Evolutionary conservation across 2,797 vertebrate species (phyloP).

Genomic region (Petrocephalus schoutedeni): DNA sequence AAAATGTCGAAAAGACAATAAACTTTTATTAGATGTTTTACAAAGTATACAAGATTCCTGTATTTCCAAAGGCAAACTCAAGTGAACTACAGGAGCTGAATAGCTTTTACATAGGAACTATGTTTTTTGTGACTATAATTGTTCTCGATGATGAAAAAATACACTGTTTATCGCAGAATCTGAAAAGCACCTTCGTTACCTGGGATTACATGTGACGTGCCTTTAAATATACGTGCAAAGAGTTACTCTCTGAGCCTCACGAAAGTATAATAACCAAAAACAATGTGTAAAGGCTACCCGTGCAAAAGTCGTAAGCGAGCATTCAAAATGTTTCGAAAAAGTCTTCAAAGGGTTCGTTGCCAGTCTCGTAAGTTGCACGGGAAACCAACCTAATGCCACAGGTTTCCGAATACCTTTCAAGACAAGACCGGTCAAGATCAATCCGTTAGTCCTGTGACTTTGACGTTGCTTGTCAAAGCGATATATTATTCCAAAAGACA

Average conservation of each 20-base stretch:
- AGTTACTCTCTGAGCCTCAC: background rate
- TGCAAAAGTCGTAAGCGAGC: background rate
- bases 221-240: background rate
- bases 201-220: background rate
- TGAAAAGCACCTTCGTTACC: background rate
- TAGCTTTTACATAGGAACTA: background rate
- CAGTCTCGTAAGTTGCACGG: background rate
- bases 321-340: background rate
- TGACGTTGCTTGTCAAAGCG: slow-evolving; percentile 6
- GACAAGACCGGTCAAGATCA: slow-evolving; percentile 5
- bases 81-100: background rate
- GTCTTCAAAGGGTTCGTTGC: background rate
- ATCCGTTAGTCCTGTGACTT: background rate
- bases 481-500: background rate
- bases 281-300: background rate
- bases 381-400: background rate
- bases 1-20: background rate
- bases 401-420: background rate
- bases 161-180: background rate
- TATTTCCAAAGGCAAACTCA: background rate
- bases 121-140: background rate
- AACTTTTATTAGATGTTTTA: background rate
- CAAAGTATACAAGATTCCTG: background rate
- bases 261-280: background rate
- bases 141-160: background rate